Base-by-base conservation (phyloP, 2,113 vertebrate genomes). In the Salvelinus fontinalis region DNA sequence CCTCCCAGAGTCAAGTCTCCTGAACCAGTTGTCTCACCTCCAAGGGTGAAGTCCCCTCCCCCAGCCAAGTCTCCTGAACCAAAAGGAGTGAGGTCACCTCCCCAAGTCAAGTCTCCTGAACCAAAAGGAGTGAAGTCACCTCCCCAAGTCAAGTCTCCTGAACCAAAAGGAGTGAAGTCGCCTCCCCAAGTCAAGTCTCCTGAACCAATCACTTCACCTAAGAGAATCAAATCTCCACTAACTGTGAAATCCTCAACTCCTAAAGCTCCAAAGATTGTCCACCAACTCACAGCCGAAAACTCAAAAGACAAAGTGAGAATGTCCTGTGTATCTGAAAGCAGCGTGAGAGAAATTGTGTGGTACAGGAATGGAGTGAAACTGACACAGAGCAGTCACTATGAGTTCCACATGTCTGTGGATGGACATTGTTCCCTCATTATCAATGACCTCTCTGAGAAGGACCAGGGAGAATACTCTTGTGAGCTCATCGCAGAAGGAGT, bases 391-490 rank as follows among this genome's bases (percentile, higher is more conserved):
- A 94, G 92, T 77, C 97, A 67, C 88, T 95, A 95, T 85, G 93
- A 95, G 84, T 95, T 96, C 87, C 94, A 94, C 79, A 95, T 95
- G 74, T 93, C 96, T 51, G 91, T 95, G 77, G 95, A 97, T 87
- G 98, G 98, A 65, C 96, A 94, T 75, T 98, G 95, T 49, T 96
- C 94, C 82, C 95, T 99, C 66, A 92, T 93, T 79, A 96, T 99
- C 81, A 92, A 94, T 20, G 93, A 95, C 18, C 89, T 98, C 67
- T 81, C 77, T 2, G 95, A 97, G 85, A 91, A 92, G 12, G 97
- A 99, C 81, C 93, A 96, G 82, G 98, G 98, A 83, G 97, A 98
- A 91, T 99, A 98, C 64, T 84, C 85, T 57, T 99, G 97, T 91
- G 97, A 99, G 92, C 93, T 99, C 85, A 94, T 87, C 74, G 93